phyloP scores from a whole-genome alignment of 1,140 invertebrate genomes.

The Bombus polaris region DNA sequence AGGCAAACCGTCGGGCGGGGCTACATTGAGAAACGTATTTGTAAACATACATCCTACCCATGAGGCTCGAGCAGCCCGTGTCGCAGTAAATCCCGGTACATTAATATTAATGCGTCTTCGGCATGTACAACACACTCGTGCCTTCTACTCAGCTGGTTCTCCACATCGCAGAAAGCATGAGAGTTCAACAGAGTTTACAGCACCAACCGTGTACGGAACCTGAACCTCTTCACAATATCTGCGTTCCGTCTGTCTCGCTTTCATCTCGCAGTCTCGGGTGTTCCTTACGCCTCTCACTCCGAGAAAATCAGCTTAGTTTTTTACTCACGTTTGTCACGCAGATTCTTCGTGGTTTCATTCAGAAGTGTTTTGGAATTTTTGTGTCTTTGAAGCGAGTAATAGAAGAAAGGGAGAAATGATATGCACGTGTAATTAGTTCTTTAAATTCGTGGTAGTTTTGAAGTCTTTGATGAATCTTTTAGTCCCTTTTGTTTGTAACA shows the following conservation, averaged over 20 bases:
- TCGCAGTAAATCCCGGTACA: conserved; percentile 75
- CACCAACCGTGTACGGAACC: conserved; percentile 49
- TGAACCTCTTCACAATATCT: conserved; percentile 58
- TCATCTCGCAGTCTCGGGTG: background rate
- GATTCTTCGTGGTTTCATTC: background rate
- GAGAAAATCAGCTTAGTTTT: background rate
- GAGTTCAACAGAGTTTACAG: conserved; percentile 67
- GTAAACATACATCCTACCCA: conserved; percentile 71
- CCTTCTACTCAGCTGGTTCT: conserved; percentile 32
- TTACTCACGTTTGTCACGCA: background rate
- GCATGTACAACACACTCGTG: conserved; percentile 62
- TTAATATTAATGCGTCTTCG: conserved; percentile 78
- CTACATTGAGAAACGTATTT: conserved; percentile 68
- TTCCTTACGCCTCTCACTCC: background rate
- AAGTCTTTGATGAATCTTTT: background rate
- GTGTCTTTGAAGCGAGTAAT: too few species aligned
- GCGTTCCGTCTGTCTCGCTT: conserved; percentile 6
- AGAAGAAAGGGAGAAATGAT: too few species aligned
- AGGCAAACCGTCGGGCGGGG: conserved; percentile 7
- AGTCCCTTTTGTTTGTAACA: background rate
- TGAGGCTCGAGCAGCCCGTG: conserved; percentile 64
- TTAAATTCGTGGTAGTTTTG: background rate
- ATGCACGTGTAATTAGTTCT: background rate
- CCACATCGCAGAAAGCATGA: conserved; percentile 59
- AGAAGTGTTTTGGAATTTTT: background rate